Evolutionary conservation across 2,888 invertebrate species (phyloP).

Genomic region (Stenchaetothrips biformis): DNA sequence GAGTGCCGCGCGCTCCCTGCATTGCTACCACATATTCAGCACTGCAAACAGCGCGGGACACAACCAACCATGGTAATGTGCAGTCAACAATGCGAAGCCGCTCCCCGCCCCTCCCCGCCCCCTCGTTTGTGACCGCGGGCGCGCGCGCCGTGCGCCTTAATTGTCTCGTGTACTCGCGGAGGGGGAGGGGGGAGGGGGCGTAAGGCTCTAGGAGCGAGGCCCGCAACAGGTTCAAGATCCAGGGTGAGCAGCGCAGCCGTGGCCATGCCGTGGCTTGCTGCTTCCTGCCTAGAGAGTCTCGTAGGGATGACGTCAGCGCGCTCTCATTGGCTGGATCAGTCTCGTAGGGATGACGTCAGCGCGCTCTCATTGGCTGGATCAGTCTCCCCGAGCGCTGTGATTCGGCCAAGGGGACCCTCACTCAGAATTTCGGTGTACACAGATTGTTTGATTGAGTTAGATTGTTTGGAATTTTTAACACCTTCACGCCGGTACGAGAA

Average conservation of each 20-base stretch:
- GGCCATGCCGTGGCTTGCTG: neutral
- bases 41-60: constrained; percentile 13
- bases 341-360: neutral
- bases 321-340: too few species aligned
- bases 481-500: too few species aligned
- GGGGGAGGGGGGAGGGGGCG: neutral
- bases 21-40: constrained; percentile 21
- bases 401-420: too few species aligned
- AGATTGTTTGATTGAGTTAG: too few species aligned
- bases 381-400: too few species aligned
- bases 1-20: constrained; percentile 9
- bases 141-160: constrained; percentile 8
- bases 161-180: neutral
- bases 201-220: neutral
- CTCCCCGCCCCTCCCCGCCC: neutral
- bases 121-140: neutral
- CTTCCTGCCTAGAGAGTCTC: neutral
- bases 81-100: neutral
- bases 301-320: neutral
- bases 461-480: too few species aligned
- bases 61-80: constrained; percentile 6
- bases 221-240: neutral
- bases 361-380: neutral
- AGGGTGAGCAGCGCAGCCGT: neutral
- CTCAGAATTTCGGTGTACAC: too few species aligned